Conservation (phyloP, 1,140 invertebrate species). For the Andrena cerasifolii region DNA sequence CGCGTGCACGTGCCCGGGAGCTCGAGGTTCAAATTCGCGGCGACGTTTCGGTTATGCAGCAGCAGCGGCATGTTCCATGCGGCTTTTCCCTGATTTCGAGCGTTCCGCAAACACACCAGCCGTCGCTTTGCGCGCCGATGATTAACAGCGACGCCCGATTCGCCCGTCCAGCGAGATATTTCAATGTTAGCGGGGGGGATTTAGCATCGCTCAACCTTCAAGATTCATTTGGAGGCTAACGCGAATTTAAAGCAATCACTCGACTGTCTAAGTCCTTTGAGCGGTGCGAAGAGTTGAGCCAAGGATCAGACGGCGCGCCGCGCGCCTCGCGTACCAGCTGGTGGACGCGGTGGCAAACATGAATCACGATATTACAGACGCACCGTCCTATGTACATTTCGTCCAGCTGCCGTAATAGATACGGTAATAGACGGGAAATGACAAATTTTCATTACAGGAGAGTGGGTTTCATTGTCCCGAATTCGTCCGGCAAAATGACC, state of each 20-base stretch:
- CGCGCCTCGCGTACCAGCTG: not conserved
- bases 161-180: no score
- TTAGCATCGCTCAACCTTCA: not conserved
- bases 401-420: conserved; percentile 6
- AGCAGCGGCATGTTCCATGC: conserved; percentile 5
- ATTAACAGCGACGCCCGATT: not conserved
- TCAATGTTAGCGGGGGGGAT: no score
- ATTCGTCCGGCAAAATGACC: not conserved
- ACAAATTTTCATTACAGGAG: conserved; percentile 12
- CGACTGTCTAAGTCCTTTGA: not conserved
- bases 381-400: not conserved
- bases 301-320: not conserved
- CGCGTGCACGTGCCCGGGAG: conserved; percentile 21
- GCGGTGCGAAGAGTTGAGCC: not conserved
- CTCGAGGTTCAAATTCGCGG: conserved; percentile 53
- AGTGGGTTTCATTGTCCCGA: conserved; percentile 5
- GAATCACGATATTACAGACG: conserved; percentile 7
- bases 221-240: not conserved
- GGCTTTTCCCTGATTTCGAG: not conserved
- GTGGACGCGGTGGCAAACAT: not conserved
- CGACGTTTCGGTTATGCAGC: conserved; percentile 21
- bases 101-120: not conserved
- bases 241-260: not conserved
- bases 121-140: not conserved
- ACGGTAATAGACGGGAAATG: conserved; percentile 3